These are phyloP conservation scores for Hemaris fuciformis DNA, from an alignment of 2,888 invertebrate species.

Conservation along the genomic window DNA sequence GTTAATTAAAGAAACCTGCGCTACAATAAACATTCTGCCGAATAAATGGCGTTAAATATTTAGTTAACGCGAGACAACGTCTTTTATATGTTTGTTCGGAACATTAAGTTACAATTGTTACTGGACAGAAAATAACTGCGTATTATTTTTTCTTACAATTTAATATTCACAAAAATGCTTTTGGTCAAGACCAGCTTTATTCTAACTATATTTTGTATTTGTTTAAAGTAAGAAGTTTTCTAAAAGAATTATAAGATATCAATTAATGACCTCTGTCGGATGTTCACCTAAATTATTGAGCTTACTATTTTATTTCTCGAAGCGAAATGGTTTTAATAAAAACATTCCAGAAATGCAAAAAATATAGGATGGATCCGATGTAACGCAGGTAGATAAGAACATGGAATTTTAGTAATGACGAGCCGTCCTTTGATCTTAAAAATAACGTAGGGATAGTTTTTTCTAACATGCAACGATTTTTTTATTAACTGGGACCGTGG, in stretches of 20 bases:
- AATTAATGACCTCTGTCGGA: background rate
- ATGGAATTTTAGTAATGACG: constrained; percentile 12
- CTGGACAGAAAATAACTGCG: background rate
- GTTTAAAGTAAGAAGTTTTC: too few species aligned
- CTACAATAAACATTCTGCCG: background rate
- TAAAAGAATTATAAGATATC: too few species aligned
- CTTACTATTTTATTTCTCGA: background rate
- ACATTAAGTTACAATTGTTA: background rate
- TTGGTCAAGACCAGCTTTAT: background rate
- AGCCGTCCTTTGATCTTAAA: constrained; percentile 10
- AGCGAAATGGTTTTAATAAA: background rate
- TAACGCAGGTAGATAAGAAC: constrained; percentile 11
- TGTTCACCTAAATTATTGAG: background rate
- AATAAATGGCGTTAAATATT: background rate
- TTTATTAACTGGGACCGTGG: constrained; percentile 7
- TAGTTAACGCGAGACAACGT: background rate
- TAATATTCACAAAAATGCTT: background rate
- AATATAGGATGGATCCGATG: background rate
- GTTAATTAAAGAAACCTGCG: background rate
- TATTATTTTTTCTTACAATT: background rate
- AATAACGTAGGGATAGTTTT: constrained; percentile 10
- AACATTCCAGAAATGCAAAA: background rate
- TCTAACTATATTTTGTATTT: too few species aligned
- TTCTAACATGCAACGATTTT: background rate
- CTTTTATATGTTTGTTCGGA: background rate